These are phyloP conservation scores for Aix galericulata DNA, from an alignment of 2,113 vertebrate species.

Conservation along the genomic window DNA sequence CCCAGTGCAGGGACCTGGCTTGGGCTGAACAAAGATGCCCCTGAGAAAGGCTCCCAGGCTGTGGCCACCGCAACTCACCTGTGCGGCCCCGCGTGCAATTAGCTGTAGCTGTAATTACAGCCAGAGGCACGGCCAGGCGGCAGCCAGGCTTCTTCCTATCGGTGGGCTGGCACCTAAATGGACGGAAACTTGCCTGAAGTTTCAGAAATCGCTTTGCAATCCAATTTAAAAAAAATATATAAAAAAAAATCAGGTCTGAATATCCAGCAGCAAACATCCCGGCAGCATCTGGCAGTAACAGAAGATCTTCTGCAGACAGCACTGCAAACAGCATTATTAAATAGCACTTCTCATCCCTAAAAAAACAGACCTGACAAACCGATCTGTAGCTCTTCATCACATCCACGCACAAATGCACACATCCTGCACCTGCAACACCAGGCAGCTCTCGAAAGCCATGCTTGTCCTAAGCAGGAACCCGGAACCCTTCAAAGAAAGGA, in stretches of 20 bases:
- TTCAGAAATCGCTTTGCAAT: background rate
- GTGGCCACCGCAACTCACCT: fast-evolving
- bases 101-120: background rate
- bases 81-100: fast-evolving
- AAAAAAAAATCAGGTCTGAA: background rate
- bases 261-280: background rate
- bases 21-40: background rate
- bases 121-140: background rate
- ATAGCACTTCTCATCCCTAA: background rate
- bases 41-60: background rate
- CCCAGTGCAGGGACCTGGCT: background rate
- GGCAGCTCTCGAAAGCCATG: background rate
- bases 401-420: background rate
- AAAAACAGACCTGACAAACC: background rate
- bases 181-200: background rate
- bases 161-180: background rate
- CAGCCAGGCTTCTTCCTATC: background rate
- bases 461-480: background rate
- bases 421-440: background rate
- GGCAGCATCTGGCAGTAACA: background rate
- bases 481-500: background rate
- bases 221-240: background rate
- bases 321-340: slow-evolving; percentile 12
- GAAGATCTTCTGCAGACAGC: background rate
- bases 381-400: background rate